Evolutionary conservation across 2,888 invertebrate genomes (phyloP).

Genomic region (Habroteleia sp.): DNA sequence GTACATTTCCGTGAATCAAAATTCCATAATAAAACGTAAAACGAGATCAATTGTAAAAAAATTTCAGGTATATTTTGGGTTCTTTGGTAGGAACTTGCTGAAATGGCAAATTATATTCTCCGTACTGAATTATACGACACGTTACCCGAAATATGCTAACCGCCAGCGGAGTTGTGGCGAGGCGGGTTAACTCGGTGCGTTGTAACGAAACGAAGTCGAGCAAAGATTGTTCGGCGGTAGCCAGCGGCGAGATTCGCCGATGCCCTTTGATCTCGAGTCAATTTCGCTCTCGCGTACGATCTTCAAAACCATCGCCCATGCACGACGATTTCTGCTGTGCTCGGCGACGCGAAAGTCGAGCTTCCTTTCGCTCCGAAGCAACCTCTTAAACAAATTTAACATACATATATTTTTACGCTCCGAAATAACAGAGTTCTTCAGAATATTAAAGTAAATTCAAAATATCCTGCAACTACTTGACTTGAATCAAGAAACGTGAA

Average conservation of each 20-base stretch:
- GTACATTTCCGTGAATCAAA: too few relatives aligned
- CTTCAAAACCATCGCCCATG: constrained; percentile 36
- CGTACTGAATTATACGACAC: constrained; percentile 19
- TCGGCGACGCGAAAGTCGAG: constrained; percentile 66
- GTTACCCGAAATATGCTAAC: constrained; percentile 15
- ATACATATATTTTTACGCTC: constrained; percentile 9
- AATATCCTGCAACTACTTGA: too few relatives aligned
- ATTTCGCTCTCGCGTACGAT: constrained; percentile 65
- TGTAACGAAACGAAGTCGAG: constrained; percentile 3
- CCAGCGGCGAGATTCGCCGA: constrained; percentile 53
- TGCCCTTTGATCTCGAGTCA: constrained; percentile 73
- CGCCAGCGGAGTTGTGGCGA: neutral
- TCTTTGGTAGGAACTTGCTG: neutral
- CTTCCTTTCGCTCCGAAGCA: constrained; percentile 21
- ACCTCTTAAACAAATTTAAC: constrained; percentile 9
- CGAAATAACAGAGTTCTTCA: neutral
- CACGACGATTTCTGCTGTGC: constrained; percentile 58
- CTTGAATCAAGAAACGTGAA: too few relatives aligned
- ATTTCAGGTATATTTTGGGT: neutral
- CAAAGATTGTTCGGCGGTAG: constrained; percentile 19
- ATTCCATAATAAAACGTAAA: neutral
- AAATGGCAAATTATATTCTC: neutral
- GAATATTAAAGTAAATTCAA: too few relatives aligned
- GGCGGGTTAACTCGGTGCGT: constrained; percentile 6
- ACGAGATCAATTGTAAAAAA: neutral